Base-by-base conservation (phyloP, 2,113 vertebrate species). In the Colistium nudipinnis region DNA sequence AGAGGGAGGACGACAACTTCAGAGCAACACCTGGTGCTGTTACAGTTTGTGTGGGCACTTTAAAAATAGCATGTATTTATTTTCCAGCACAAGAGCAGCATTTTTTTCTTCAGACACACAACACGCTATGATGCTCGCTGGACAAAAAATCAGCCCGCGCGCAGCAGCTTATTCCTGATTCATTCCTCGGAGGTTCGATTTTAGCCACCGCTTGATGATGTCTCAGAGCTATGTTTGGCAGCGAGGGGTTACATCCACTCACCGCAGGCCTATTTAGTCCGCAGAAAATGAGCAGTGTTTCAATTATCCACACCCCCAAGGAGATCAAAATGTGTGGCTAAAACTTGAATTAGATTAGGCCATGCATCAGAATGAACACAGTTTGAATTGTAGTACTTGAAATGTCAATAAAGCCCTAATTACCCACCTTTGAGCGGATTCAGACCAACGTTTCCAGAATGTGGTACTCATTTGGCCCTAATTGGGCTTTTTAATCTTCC, bases 201-300 rank as follows among this genome's bases (percentile, higher is more conserved):
- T 70, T 35, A 82, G 54, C 72, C 65, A 33, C 71, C 2, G 22
- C 79, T 78, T 84, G 61, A 84, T 78, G 74, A 76, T 67, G 79
- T 81, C 53, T 83, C 49, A 31, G 33, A 49, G 67, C 74, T 57
- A 62, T 84, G 44, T 84, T 82, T 75, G 72, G 74, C 78, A 80
- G 65, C 59, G 73, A 74, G 70, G 74, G 76, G 74, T 81, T 79
- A 78, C 36, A 71, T 78, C 62, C 8, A 80, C 69, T 78, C 83
- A 62, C 76, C 13, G 44, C 43, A 48, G 88, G 81, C 53, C 72
- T 79, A 84, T 87, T 82, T 82, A 78, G 78, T 86, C 80, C 70
- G 43, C 70, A 79, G 76, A 87, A 86, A 91, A 87, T 89, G 67
- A 88, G 71, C 55, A 67, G 66, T 71, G 70, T 87, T 89, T 91